Conservation (phyloP, 2,888 invertebrate genomes). For the Drosophila robusta region DNA sequence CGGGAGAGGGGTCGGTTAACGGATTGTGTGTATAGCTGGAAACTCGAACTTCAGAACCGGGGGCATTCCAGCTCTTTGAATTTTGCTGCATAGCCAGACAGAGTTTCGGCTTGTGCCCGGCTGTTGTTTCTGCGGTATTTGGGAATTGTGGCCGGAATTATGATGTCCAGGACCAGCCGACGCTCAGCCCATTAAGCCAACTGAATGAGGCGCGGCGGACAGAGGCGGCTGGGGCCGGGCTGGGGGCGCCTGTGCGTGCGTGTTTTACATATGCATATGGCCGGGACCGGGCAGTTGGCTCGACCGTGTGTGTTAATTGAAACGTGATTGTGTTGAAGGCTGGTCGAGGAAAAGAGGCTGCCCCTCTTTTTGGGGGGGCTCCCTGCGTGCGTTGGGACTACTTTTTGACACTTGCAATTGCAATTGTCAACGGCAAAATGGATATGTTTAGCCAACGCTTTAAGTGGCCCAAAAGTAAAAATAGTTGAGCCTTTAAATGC, state of each 20-base stretch:
- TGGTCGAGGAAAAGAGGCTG: slow-evolving; percentile 7
- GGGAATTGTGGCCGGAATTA: slow-evolving; percentile 78
- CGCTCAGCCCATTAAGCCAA: slow-evolving; percentile 60
- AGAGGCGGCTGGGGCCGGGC: not conserved
- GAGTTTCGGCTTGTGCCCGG: slow-evolving; percentile 34
- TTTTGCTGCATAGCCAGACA: slow-evolving; percentile 22
- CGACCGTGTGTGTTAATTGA: slow-evolving; percentile 72
- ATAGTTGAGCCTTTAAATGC: slow-evolving; percentile 66
- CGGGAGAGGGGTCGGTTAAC: slow-evolving; percentile 1
- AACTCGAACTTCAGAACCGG: slow-evolving; percentile 21
- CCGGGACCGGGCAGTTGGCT: slow-evolving; percentile 29
- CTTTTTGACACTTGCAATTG: slow-evolving; percentile 72
- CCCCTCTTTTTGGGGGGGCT: not conserved
- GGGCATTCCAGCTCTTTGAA: slow-evolving; percentile 21
- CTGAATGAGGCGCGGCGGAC: not conserved
- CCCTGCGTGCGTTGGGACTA: slow-evolving; percentile 10
- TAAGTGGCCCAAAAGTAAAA: slow-evolving; percentile 9
- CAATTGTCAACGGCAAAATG: slow-evolving; percentile 49
- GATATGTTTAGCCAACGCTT: slow-evolving; percentile 13
- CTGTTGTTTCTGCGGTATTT: slow-evolving; percentile 77
- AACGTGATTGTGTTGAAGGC: slow-evolving; percentile 70
- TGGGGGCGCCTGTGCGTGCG: slow-evolving; percentile 62
- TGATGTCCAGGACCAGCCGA: slow-evolving; percentile 61
- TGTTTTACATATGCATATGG: slow-evolving; percentile 77
- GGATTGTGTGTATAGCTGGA: slow-evolving; percentile 16